Percentiles rank a stretch among this genome's conserved stretches.
Evolutionary conservation across 2,888 invertebrate species (phyloP).

Genomic region (Melinaea marsaeus): DNA sequence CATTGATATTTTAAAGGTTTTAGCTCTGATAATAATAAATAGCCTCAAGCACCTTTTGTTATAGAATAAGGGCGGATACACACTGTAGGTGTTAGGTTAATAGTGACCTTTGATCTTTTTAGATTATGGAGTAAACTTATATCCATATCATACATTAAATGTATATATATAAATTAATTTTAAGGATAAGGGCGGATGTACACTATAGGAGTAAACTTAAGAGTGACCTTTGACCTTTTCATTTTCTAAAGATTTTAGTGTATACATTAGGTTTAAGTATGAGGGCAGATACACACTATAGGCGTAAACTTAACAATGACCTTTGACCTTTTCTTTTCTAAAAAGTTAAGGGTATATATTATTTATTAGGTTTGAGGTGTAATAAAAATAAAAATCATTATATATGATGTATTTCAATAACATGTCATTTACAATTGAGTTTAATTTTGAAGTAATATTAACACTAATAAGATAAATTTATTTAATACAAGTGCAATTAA

Average conservation of each 20-base stretch:
- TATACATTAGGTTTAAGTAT: conserved; percentile 14
- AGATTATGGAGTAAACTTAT: neutral
- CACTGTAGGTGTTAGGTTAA: neutral
- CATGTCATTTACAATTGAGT: conserved; percentile 41
- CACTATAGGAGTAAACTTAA: too few relatives aligned
- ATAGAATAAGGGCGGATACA: conserved; percentile 14
- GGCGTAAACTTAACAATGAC: neutral
- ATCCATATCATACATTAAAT: too few relatives aligned
- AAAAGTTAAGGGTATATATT: neutral
- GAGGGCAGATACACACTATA: conserved; percentile 11
- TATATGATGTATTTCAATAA: conserved; percentile 41
- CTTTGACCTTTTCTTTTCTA: too few relatives aligned
- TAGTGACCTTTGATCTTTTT: too few relatives aligned
- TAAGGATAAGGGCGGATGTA: too few relatives aligned
- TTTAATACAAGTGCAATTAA: conserved; percentile 24
- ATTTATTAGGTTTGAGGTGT: conserved; percentile 15
- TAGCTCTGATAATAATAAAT: conserved; percentile 18
- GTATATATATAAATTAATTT: too few relatives aligned
- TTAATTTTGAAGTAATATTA: conserved; percentile 39
- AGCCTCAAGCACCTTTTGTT: conserved; percentile 13
- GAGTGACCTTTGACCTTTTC: neutral
- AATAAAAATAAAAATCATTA: conserved; percentile 25
- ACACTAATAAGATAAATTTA: conserved; percentile 32
- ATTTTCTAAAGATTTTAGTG: conserved; percentile 16
- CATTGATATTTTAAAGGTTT: conserved; percentile 20